These are phyloP conservation scores for Ptyas mucosa DNA, from an alignment of 2,113 vertebrate genomes.

Conservation along the genomic window DNA sequence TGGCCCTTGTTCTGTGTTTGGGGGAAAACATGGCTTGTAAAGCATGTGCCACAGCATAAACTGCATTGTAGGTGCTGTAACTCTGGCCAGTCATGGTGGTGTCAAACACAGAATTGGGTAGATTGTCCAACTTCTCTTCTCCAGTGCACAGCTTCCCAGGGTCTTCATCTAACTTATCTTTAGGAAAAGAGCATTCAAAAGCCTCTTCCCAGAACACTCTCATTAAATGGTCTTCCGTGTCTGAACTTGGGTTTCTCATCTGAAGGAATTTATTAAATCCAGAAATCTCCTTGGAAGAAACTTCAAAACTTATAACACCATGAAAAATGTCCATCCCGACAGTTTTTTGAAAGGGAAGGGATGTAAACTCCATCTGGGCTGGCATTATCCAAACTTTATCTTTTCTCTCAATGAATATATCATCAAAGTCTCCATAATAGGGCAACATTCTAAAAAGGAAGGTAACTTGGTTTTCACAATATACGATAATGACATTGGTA, in stretches of 20 bases:
- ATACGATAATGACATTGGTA: background rate
- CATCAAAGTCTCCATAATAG: background rate
- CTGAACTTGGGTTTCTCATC: background rate
- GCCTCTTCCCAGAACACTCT: background rate
- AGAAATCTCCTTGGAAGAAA: background rate
- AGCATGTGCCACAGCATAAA: background rate
- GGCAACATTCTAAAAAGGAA: background rate
- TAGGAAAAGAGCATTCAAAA: background rate
- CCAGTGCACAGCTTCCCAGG: background rate
- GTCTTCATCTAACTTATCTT: fast-evolving
- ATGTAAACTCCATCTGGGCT: background rate
- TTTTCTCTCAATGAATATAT: background rate
- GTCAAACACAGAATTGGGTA: background rate
- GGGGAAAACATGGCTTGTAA: background rate
- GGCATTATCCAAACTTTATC: background rate
- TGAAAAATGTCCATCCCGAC: background rate
- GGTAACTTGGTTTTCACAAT: background rate
- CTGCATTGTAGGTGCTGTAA: background rate
- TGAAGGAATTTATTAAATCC: background rate
- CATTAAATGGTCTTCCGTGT: background rate
- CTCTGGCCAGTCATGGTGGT: background rate
- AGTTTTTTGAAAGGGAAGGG: background rate
- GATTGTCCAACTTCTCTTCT: background rate
- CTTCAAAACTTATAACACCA: background rate
- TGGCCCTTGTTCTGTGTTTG: background rate